These are phyloP conservation scores for Callimorpha dominula DNA, from an alignment of 2,888 invertebrate genomes.

Conservation along the genomic window DNA sequence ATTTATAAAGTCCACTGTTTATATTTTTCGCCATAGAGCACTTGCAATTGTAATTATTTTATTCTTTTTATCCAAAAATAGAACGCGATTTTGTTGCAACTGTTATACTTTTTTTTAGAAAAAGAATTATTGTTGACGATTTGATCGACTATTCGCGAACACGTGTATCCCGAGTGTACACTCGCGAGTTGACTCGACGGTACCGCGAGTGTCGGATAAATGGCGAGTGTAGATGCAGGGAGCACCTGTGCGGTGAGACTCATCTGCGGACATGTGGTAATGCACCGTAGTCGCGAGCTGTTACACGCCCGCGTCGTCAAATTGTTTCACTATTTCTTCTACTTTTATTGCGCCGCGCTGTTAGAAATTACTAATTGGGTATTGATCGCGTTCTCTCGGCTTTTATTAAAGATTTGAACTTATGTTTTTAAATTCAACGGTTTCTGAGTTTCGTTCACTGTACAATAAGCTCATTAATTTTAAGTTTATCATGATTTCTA, in stretches of 20 bases:
- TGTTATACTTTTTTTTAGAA: slow-evolving; percentile 17
- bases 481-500: slow-evolving; percentile 8
- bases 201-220: slow-evolving; percentile 79
- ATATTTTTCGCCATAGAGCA: slow-evolving; percentile 41
- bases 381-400: slow-evolving; percentile 25
- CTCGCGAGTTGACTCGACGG: slow-evolving; percentile 71
- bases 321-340: slow-evolving; percentile 46
- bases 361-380: slow-evolving; percentile 24
- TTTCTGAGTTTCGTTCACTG: not conserved
- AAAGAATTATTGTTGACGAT: slow-evolving; percentile 20
- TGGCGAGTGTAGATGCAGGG: slow-evolving; percentile 67
- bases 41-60: slow-evolving; percentile 32
- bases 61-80: slow-evolving; percentile 29
- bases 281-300: slow-evolving; percentile 57
- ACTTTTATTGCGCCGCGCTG: slow-evolving; percentile 25
- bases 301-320: slow-evolving; percentile 31
- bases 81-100: slow-evolving; percentile 35
- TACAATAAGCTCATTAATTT: not conserved
- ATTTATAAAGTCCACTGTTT: slow-evolving; percentile 51
- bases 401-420: slow-evolving; percentile 4
- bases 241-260: slow-evolving; percentile 69
- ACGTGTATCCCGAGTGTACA: slow-evolving; percentile 56
- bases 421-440: slow-evolving; percentile 4
- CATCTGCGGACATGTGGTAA: slow-evolving; percentile 63
- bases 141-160: slow-evolving; percentile 54